Conservation (phyloP, 2,888 invertebrate genomes). For the Drosophila leonis region DNA sequence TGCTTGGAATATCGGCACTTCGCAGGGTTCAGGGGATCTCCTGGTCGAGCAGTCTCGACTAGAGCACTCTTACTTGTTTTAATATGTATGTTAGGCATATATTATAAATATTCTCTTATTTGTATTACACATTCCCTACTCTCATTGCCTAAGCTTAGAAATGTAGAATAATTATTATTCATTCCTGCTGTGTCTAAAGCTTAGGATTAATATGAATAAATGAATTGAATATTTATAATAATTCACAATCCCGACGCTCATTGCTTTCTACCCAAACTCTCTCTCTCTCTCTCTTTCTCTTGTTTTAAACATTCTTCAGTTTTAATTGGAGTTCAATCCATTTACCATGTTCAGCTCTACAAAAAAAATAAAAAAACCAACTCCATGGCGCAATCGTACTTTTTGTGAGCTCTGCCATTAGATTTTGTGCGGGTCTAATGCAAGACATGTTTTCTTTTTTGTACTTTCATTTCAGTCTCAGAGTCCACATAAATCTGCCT, state of each 20-base stretch:
- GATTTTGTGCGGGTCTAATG: slow-evolving; percentile 57
- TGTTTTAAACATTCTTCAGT: neutral
- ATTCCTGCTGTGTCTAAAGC: no score
- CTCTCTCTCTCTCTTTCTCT: neutral
- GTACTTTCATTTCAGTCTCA: slow-evolving; percentile 78
- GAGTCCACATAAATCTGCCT: slow-evolving; percentile 65
- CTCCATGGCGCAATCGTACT: neutral
- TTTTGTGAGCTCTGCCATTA: neutral
- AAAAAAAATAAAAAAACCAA: neutral
- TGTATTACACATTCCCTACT: no score
- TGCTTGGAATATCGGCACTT: no score
- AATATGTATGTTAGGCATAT: no score
- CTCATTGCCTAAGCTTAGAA: no score
- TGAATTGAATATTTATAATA: no score
- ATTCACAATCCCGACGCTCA: neutral
- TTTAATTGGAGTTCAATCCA: neutral
- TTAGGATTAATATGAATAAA: no score
- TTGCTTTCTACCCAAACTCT: neutral
- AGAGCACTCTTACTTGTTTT: no score
- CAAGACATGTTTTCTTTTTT: slow-evolving; percentile 59
- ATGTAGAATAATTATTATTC: no score
- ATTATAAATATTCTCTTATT: no score
- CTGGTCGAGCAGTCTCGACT: no score
- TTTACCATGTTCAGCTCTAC: slow-evolving; percentile 1
- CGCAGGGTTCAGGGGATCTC: no score